Evolutionary conservation across 2,797 vertebrate genomes (phyloP).

Genomic region (Falco rusticolus): DNA sequence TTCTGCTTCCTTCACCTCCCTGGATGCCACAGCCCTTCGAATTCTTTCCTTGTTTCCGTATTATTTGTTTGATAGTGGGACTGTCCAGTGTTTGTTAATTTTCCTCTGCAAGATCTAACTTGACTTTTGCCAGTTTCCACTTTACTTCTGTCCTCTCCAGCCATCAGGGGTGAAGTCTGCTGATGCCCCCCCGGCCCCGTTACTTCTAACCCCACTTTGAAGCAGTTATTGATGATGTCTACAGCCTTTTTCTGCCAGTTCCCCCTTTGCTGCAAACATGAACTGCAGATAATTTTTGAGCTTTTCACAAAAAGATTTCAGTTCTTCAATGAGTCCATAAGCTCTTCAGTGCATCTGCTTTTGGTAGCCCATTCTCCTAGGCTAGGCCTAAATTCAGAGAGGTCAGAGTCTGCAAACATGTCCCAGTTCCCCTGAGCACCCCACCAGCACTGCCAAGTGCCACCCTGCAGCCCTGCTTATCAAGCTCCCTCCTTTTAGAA

Average conservation of each 20-base stretch:
- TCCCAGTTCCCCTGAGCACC: not conserved
- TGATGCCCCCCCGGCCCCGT: not conserved
- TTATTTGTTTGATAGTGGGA: not conserved
- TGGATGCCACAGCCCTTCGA: not conserved
- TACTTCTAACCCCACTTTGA: not conserved
- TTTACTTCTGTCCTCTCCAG: not conserved
- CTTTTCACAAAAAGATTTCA: not conserved
- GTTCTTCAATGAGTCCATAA: not conserved
- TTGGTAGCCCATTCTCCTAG: not conserved
- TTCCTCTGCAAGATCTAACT: not conserved
- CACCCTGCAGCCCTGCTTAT: not conserved
- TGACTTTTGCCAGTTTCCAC: not conserved
- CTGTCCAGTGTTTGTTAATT: not conserved
- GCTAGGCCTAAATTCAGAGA: not conserved
- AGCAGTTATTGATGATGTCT: not conserved
- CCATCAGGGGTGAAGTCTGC: not conserved
- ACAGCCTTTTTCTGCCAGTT: not conserved
- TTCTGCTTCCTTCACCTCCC: not conserved
- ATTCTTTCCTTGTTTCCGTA: not conserved
- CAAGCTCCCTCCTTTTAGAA: not conserved
- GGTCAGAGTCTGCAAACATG: not conserved
- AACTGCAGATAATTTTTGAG: not conserved
- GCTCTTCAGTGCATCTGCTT: not conserved
- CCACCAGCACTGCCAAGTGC: not conserved
- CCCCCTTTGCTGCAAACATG: not conserved